A percentile compares a stretch with the other conserved stretches of the same genome.
phyloP scores from a whole-genome alignment of 2,888 invertebrate genomes.

The Troides helena region DNA sequence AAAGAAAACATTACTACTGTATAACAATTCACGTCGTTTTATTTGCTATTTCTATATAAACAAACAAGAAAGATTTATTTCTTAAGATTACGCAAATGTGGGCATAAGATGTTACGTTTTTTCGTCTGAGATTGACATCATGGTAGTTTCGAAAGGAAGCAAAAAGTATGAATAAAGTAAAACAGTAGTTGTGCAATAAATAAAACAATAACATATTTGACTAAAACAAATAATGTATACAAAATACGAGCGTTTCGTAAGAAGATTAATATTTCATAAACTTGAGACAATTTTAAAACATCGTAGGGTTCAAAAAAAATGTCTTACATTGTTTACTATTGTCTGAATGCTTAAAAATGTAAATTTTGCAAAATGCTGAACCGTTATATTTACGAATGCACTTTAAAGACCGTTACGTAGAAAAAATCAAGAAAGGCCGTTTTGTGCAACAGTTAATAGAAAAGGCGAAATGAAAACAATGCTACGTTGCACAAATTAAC shows the following conservation, averaged over 20 bases:
- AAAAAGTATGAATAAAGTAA: slow-evolving; percentile 18
- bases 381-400: slow-evolving; percentile 74
- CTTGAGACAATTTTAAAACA: slow-evolving; percentile 36
- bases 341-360: slow-evolving; percentile 45
- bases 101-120: too few species aligned
- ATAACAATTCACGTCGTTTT: too few species aligned
- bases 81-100: too few species aligned
- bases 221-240: slow-evolving; percentile 50
- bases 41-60: too few species aligned
- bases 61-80: too few species aligned
- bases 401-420: slow-evolving; percentile 61
- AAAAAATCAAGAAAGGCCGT: slow-evolving; percentile 52
- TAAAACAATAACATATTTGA: slow-evolving; percentile 38
- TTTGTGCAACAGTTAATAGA: slow-evolving; percentile 48
- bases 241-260: slow-evolving; percentile 45
- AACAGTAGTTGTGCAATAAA: slow-evolving; percentile 39
- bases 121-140: too few species aligned
- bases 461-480: slow-evolving; percentile 30
- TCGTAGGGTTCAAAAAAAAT: slow-evolving; percentile 11
- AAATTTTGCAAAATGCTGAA: slow-evolving; percentile 50
- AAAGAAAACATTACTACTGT: too few species aligned
- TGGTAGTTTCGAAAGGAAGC: too few species aligned
- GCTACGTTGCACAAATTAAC: slow-evolving; percentile 61
- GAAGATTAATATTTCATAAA: slow-evolving; percentile 33
- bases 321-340: slow-evolving; percentile 14